Conservation (phyloP, 2,113 vertebrate species). For the Mustelus asterias region DNA sequence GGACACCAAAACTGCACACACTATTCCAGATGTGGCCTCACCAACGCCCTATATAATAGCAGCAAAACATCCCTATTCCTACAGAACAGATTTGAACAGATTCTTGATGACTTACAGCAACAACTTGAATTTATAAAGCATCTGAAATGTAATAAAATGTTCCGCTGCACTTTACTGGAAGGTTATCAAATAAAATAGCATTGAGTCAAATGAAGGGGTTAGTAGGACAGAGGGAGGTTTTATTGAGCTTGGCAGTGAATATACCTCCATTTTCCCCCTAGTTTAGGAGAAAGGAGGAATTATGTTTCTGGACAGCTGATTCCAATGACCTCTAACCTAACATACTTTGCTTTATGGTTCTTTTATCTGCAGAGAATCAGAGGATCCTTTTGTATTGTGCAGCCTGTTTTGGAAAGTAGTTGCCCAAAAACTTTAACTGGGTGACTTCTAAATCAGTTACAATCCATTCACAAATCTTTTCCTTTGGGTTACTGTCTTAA, state of each 20-base stretch:
- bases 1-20: too few relatives aligned
- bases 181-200: too few relatives aligned
- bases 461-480: neutral
- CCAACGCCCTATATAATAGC: too few relatives aligned
- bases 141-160: too few relatives aligned
- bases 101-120: neutral
- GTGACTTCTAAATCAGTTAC: neutral
- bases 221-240: neutral
- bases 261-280: neutral
- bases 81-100: neutral
- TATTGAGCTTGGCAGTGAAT: neutral
- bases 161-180: neutral
- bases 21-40: too few relatives aligned
- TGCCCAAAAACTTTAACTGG: neutral
- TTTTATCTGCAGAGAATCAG: neutral
- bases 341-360: neutral
- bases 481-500: neutral
- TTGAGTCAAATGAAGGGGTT: neutral
- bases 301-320: neutral
- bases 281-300: neutral
- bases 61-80: too few relatives aligned
- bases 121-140: too few relatives aligned
- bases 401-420: neutral
- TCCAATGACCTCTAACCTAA: neutral
- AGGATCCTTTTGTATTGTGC: neutral